phyloP scores from a whole-genome alignment of 2,797 vertebrate genomes.

The Coregonus suidteri region DNA sequence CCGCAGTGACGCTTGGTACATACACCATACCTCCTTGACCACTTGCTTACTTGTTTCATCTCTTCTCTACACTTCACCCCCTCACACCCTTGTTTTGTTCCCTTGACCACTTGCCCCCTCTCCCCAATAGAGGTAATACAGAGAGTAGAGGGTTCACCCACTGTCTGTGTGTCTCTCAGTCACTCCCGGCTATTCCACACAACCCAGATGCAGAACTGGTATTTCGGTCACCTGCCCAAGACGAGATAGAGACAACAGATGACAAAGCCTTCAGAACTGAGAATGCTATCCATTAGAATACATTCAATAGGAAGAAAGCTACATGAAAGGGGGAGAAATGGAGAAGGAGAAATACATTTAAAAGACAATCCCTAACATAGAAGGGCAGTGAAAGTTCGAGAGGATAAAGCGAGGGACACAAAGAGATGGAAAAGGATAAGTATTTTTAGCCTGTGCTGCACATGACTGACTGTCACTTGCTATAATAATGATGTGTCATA shows the following conservation, averaged over 20 bases:
- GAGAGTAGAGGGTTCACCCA: background rate
- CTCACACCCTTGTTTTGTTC: background rate
- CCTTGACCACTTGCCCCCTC: background rate
- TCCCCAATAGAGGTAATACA: background rate
- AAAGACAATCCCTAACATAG: background rate
- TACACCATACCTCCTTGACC: constrained; percentile 16
- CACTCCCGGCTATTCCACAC: background rate
- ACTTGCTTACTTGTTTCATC: constrained; percentile 10
- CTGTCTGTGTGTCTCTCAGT: background rate
- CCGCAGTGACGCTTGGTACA: constrained; percentile 37
- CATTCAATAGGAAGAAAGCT: background rate
- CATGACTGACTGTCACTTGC: constrained; percentile 1
- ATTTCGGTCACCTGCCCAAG: background rate
- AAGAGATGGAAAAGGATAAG: background rate
- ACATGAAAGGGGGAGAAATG: background rate
- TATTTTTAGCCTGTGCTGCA: constrained; percentile 4
- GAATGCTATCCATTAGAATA: background rate
- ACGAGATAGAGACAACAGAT: background rate
- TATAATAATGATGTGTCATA: background rate
- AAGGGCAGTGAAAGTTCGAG: background rate
- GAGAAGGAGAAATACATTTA: background rate
- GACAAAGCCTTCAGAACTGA: background rate
- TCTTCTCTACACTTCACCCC: background rate
- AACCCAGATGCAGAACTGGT: too few relatives aligned
- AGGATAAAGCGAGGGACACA: background rate